These are phyloP conservation scores for Sardinella longiceps DNA, from an alignment of 2,797 vertebrate genomes.

Conservation along the genomic window DNA sequence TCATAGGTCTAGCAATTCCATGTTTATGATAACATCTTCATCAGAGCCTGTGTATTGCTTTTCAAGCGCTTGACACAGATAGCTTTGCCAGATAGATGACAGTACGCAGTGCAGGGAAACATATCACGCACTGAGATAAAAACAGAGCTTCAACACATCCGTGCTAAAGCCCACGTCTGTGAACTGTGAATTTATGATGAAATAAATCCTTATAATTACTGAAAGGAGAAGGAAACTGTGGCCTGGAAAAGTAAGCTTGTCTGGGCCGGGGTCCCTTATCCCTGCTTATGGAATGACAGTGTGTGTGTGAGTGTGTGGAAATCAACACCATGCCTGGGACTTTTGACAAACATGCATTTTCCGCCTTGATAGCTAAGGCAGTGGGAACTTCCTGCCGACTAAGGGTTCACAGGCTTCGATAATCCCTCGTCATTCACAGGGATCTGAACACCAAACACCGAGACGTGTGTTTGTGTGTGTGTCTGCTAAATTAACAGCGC, in stretches of 20 bases:
- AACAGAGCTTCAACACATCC: too few relatives aligned
- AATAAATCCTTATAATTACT: neutral
- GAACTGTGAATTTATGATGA: neutral
- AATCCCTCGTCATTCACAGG: slow-evolving; percentile 46
- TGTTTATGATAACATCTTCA: too few relatives aligned
- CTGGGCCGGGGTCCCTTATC: neutral
- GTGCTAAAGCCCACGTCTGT: neutral
- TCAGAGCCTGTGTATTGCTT: neutral
- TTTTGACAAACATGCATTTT: slow-evolving; percentile 77
- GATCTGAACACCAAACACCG: neutral
- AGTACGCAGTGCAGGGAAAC: neutral
- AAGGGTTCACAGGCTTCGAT: slow-evolving; percentile 63
- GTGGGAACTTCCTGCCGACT: slow-evolving; percentile 77
- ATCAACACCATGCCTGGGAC: slow-evolving; percentile 61
- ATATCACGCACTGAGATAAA: neutral
- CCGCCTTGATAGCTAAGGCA: slow-evolving; percentile 74
- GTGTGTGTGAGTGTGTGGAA: slow-evolving; percentile 29
- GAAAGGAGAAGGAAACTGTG: neutral
- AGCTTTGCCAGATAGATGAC: neutral
- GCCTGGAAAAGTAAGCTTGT: neutral
- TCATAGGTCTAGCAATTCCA: too few relatives aligned
- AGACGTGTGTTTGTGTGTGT: neutral
- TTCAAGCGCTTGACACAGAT: neutral
- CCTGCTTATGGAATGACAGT: slow-evolving; percentile 38
- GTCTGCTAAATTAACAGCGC: neutral